Conservation (phyloP, 2,888 invertebrate genomes). For the Fissipunctia ypsillon region DNA sequence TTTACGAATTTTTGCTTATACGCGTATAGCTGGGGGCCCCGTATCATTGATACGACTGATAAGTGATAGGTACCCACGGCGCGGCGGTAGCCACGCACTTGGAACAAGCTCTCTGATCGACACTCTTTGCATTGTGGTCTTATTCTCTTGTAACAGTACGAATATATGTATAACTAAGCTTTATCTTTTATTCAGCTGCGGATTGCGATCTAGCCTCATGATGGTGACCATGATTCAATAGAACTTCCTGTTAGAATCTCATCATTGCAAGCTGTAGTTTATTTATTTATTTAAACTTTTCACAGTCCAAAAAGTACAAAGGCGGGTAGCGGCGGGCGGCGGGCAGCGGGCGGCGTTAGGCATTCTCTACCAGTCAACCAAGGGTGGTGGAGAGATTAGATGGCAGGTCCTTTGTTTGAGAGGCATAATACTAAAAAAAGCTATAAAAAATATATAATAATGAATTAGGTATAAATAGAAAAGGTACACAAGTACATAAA, state of each 20-base stretch:
- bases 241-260: not conserved
- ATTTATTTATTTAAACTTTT: too few relatives aligned
- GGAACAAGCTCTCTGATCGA: not conserved
- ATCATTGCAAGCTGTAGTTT: not conserved
- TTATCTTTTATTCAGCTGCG: not conserved
- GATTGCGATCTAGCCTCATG: too few relatives aligned
- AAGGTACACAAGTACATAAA: too few relatives aligned
- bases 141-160: not conserved
- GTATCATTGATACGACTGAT: not conserved
- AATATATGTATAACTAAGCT: not conserved
- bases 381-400: too few relatives aligned
- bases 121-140: not conserved
- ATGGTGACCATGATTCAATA: not conserved
- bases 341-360: too few relatives aligned
- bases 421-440: too few relatives aligned
- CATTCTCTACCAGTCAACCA: too few relatives aligned
- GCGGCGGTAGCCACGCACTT: not conserved
- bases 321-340: too few relatives aligned
- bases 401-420: too few relatives aligned
- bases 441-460: too few relatives aligned
- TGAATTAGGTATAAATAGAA: too few relatives aligned
- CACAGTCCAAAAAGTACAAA: too few relatives aligned
- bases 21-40: not conserved
- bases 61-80: not conserved
- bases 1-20: not conserved